Evolutionary conservation across 2,888 invertebrate genomes (phyloP).

Genomic region (Cepaea hortensis): DNA sequence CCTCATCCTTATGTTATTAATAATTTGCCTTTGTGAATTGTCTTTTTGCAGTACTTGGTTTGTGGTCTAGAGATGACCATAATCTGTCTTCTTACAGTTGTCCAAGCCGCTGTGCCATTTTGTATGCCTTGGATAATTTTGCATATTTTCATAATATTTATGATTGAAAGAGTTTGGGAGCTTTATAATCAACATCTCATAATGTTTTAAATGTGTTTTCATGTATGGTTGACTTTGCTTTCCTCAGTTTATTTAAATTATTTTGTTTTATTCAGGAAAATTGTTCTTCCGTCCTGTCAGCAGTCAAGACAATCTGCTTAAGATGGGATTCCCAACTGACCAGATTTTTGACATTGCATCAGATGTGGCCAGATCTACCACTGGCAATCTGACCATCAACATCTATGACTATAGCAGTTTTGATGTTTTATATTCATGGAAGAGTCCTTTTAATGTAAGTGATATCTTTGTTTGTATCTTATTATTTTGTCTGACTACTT

Average conservation of each 20-base stretch:
- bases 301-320: neutral
- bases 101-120: too few relatives aligned
- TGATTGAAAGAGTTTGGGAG: too few relatives aligned
- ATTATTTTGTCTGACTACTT: neutral
- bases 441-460: conserved; percentile 58
- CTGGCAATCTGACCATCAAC: conserved; percentile 50
- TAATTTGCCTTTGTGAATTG: too few relatives aligned
- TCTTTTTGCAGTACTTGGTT: too few relatives aligned
- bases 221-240: neutral
- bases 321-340: conserved; percentile 1
- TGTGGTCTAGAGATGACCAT: too few relatives aligned
- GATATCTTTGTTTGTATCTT: neutral
- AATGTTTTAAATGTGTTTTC: too few relatives aligned
- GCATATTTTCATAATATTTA: too few relatives aligned
- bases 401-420: conserved; percentile 65
- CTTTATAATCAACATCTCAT: too few relatives aligned
- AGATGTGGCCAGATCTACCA: neutral
- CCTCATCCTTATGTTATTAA: too few relatives aligned
- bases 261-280: conserved; percentile 13
- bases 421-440: conserved; percentile 62
- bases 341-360: conserved; percentile 18
- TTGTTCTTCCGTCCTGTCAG: conserved; percentile 41
- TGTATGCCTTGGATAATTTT: too few relatives aligned
- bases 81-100: too few relatives aligned
- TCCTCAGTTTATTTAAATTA: neutral